Evolutionary conservation across 2,888 invertebrate genomes (phyloP).

Genomic region (Sepioteuthis lessoniana): DNA sequence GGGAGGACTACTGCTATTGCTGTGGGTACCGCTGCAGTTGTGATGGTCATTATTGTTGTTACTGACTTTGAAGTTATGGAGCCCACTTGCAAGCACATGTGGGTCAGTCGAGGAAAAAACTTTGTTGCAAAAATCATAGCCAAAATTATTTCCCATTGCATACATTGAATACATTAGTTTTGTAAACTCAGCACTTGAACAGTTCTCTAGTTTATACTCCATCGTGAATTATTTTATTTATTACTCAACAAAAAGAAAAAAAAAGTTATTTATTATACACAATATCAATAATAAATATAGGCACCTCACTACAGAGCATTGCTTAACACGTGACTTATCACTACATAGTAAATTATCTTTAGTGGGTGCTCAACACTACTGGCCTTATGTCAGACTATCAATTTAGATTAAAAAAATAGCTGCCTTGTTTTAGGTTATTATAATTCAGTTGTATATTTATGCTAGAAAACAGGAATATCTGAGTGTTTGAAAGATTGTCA

Average conservation of each 20-base stretch:
- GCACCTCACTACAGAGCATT: too few species aligned
- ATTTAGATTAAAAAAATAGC: too few species aligned
- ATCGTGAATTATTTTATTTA: not conserved
- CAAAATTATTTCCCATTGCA: conserved; percentile 16
- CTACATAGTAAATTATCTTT: too few species aligned
- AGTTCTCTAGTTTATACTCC: conserved; percentile 24
- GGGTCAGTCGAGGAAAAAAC: not conserved
- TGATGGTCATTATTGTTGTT: not conserved
- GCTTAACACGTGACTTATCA: too few species aligned
- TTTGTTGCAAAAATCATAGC: conserved; percentile 6
- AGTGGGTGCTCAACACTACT: too few species aligned
- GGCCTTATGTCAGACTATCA: too few species aligned
- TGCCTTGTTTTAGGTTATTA: too few species aligned
- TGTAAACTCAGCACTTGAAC: not conserved
- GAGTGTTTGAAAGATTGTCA: too few species aligned
- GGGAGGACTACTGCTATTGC: not conserved
- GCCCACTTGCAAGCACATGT: not conserved
- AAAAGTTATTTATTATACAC: too few species aligned
- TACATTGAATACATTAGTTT: conserved; percentile 39
- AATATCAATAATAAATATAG: too few species aligned
- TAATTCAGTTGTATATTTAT: too few species aligned
- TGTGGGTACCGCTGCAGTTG: not conserved
- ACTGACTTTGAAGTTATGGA: not conserved
- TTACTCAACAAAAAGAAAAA: not conserved
- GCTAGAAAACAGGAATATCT: too few species aligned